Conservation (phyloP, 1,140 invertebrate genomes). For the Ganaspis sp. region DNA sequence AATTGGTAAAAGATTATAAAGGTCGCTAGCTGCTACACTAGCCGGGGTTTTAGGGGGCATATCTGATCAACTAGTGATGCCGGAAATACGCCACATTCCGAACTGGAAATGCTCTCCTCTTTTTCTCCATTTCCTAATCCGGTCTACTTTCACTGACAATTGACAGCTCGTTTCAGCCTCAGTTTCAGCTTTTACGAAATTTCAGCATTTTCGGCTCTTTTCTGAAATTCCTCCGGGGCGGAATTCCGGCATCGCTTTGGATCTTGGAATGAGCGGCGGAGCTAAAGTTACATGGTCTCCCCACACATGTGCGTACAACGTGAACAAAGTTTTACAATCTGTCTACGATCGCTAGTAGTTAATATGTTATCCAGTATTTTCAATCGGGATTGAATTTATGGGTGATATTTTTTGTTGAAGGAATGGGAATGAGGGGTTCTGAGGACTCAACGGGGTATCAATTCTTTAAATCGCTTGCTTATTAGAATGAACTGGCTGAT, state of each 20-base stretch:
- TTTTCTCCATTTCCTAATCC: not conserved
- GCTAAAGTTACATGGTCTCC: slow-evolving; percentile 77
- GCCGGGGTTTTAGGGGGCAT: slow-evolving; percentile 60
- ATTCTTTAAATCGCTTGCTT: slow-evolving; percentile 74
- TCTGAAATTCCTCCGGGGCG: no score
- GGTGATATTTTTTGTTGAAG: slow-evolving; percentile 52
- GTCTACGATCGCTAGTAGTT: slow-evolving; percentile 74
- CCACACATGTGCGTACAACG: slow-evolving; percentile 77
- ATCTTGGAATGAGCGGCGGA: slow-evolving; percentile 73
- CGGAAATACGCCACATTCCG: slow-evolving; percentile 42
- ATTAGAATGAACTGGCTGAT: slow-evolving; percentile 76
- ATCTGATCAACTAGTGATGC: slow-evolving; percentile 50
- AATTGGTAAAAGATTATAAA: slow-evolving; percentile 53
- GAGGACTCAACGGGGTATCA: slow-evolving; percentile 61
- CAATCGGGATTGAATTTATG: slow-evolving; percentile 46
- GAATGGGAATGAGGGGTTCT: slow-evolving; percentile 53
- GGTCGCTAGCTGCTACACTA: slow-evolving; percentile 67
- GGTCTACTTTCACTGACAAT: no score
- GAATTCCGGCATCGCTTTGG: slow-evolving; percentile 43
- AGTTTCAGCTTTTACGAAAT: no score
- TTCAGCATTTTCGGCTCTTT: no score
- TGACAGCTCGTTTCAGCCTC: no score
- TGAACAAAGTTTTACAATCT: slow-evolving; percentile 75
- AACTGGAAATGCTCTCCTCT: slow-evolving; percentile 3
- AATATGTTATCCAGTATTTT: slow-evolving; percentile 66